phyloP scores from a whole-genome alignment of 2,888 invertebrate species.

The Nebria salina region DNA sequence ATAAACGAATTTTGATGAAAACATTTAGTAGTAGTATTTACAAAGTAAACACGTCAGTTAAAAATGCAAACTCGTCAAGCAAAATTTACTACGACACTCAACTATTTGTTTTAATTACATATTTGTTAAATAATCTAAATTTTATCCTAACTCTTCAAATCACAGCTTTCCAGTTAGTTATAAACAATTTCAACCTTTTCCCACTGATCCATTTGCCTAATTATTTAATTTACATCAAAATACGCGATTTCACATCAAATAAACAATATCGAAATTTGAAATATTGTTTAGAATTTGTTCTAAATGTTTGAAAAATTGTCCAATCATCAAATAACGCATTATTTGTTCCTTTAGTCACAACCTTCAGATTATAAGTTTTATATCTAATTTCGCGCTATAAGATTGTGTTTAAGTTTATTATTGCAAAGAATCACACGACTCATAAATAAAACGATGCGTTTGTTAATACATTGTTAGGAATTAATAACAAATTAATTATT shows the following conservation, averaged over 20 bases:
- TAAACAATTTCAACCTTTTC: conserved; percentile 35
- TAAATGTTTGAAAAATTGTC: neutral
- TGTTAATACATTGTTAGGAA: no score
- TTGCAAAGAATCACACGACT: neutral
- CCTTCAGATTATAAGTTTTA: neutral
- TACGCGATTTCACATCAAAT: no score
- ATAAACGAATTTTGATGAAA: no score
- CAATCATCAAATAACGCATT: neutral
- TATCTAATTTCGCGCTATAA: neutral
- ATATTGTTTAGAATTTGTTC: no score
- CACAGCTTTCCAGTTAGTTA: conserved; percentile 36
- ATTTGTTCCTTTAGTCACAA: neutral
- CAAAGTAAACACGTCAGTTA: conserved; percentile 14
- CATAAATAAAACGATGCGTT: neutral
- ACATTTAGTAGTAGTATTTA: no score
- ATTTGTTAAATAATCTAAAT: conserved; percentile 19
- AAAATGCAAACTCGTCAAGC: conserved; percentile 25
- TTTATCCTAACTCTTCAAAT: conserved; percentile 32
- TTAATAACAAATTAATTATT: no score
- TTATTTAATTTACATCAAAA: neutral
- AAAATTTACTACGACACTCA: conserved; percentile 11
- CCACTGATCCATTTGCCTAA: neutral
- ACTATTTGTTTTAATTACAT: neutral
- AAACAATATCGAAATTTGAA: no score
- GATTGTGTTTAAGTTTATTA: neutral